Evolutionary conservation across 2,113 vertebrate species (phyloP), one percentile per base, ranked within the genome.

Genomic region (Bombycilla garrulus): DNA sequence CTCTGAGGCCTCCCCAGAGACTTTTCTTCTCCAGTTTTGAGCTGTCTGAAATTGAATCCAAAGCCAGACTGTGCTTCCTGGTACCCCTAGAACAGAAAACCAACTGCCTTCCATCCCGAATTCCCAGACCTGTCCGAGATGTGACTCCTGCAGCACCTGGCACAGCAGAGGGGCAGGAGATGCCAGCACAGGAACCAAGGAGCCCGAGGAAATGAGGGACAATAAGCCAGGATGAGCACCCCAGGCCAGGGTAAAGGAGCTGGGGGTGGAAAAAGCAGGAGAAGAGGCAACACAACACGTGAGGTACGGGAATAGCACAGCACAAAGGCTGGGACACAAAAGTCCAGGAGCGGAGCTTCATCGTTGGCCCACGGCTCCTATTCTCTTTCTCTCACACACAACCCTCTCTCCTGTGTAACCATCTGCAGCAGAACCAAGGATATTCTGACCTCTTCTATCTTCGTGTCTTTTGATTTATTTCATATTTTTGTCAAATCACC

Each of bases 401-500:
- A 73, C 83, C 31, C 91, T 69, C 86, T 96, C 92, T 95, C 86
- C 92, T 88, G 64, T 67, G 93, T 72, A 95, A 96, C 90, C 82
- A 96, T 90, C 47, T 92, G 74, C 95, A 88, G 93, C 1, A 36
- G 64, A 96, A 96, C 93, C 93, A 95, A 94, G 95, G 45, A 74
- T 90, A 88, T 92, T 93, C 82, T 96, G 95, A 96, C 95, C 95
- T 89, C 84, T 95, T 88, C 95, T 94, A 95, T 78, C 93, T 90
- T 36, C 3, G 3, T 76, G 72, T 13, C 95, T 96, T 97, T 97
- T 96, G 95, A 96, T 96, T 95, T 94, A 95, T 95, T 94, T 95
- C 81, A 29, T 91, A 96, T 96, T 96, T 96, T 96, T 96, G 93
- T 96, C 93, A 96, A 97, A 96, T 96, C 95, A 96, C 50, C 96